These are phyloP conservation scores for Anneissia japonica DNA, from an alignment of 35 echinoderm and acorn worm species.

Conservation along the genomic window DNA sequence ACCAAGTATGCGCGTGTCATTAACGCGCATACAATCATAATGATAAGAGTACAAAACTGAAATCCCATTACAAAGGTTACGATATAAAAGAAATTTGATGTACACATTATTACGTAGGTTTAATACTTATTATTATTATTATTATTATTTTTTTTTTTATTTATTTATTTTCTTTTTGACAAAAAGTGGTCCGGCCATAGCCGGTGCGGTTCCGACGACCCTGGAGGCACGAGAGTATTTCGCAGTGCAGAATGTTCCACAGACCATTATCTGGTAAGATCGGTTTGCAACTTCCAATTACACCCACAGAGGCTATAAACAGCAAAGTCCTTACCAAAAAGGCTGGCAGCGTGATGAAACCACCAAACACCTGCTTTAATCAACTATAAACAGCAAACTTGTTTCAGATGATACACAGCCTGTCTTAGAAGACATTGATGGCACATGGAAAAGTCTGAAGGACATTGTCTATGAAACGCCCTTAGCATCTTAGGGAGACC, in stretches of 20 bases:
- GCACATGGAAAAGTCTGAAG: conserved; percentile 21
- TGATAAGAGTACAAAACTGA: too few relatives aligned
- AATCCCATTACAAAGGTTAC: too few relatives aligned
- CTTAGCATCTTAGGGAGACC: conserved; percentile 4
- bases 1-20: too few relatives aligned
- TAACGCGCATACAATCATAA: too few relatives aligned
- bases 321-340: conserved; percentile 12
- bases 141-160: too few relatives aligned
- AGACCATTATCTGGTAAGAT: conserved; percentile 36
- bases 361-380: not conserved
- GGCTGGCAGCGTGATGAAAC: not conserved
- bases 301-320: not conserved
- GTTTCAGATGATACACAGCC: conserved; percentile 1
- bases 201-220: too few relatives aligned
- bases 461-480: conserved; percentile 26
- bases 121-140: too few relatives aligned
- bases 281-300: conserved; percentile 15
- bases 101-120: too few relatives aligned
- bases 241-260: conserved; percentile 35
- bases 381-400: not conserved
- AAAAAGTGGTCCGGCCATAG: too few relatives aligned
- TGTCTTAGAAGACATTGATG: conserved; percentile 27
- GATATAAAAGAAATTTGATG: too few relatives aligned
- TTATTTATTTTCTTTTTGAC: too few relatives aligned
- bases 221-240: conserved; percentile 32